These are phyloP conservation scores for Pogonophryne albipinna DNA, from an alignment of 2,797 vertebrate species.

Conservation along the genomic window DNA sequence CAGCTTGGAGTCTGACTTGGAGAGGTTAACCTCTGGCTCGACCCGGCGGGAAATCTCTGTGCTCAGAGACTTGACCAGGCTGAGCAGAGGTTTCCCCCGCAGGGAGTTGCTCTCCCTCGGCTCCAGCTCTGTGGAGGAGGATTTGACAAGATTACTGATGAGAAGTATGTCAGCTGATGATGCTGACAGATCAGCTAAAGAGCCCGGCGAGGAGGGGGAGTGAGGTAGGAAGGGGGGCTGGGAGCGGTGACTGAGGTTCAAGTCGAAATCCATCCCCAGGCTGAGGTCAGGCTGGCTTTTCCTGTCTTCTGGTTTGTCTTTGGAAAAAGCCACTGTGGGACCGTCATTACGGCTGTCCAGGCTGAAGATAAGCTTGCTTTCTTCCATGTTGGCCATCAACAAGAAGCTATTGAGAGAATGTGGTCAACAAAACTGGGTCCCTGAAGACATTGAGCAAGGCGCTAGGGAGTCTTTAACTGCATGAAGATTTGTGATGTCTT, in stretches of 20 bases:
- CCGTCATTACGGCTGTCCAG: constrained; percentile 71
- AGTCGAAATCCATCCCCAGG: constrained; percentile 68
- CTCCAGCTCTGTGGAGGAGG: constrained; percentile 82
- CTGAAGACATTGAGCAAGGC: neutral
- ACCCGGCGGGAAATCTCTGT: constrained; percentile 84
- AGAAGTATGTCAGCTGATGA: constrained; percentile 48
- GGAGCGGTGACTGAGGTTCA: constrained; percentile 51
- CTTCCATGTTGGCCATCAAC: constrained; percentile 61
- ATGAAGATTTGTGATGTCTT: constrained; percentile 7
- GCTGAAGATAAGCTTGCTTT: constrained; percentile 81
- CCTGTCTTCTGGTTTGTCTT: constrained; percentile 55
- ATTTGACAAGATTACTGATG: constrained; percentile 83
- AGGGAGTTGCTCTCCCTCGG: constrained; percentile 66
- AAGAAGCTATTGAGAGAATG: constrained; percentile 15
- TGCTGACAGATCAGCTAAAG: constrained; percentile 75
- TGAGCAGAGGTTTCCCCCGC: constrained; percentile 80
- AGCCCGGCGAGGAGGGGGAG: constrained; percentile 77
- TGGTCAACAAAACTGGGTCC: constrained; percentile 16
- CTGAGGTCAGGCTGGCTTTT: constrained; percentile 48
- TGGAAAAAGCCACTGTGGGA: constrained; percentile 65
- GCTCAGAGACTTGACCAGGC: constrained; percentile 87
- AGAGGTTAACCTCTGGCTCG: constrained; percentile 84
- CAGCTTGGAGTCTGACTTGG: constrained; percentile 87
- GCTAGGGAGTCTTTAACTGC: constrained; percentile 4
- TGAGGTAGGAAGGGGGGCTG: constrained; percentile 64